Base-by-base conservation (phyloP, 1,140 invertebrate species). In the Drosophila subpulchrella region DNA sequence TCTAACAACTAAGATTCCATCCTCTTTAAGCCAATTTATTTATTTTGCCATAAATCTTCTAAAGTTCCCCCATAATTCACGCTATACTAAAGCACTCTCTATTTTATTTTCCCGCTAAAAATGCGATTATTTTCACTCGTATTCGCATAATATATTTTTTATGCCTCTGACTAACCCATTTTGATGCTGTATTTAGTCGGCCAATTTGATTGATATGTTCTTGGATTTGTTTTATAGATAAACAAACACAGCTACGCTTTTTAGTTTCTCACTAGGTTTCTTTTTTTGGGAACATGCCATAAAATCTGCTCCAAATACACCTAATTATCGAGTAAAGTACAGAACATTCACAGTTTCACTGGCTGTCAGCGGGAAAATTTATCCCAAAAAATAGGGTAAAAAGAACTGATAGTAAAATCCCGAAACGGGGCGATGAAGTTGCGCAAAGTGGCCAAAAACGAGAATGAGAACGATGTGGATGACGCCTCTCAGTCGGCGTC, bases 291-390 rank as follows among this genome's bases (percentile, higher is more conserved):
- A 57, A 41, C 63, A 46, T 24, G 65, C 68, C 51, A 71, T 71
- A 41, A 71, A 58, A 72, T 72, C 20, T 41, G 68, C 65, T 71
- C 68, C 66, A 57, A 56, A 71, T 72, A 71, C 68, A 41, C 65
- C 65, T 72, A 72, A 72, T 72, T 72, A 72, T 71, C 68, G 66
- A 17, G 42, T 30, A 68, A 71, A 58, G 67, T 58, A 34, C 42
- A 20, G 42, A 71, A 50, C 34, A 11, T 34, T 27, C 30, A 34
- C 11, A 34, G 32, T 32, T 47, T 56, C 7, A 48, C 30, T n/a
- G 53, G 41, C 82, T 86, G 79, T 86, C 82, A 82, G 75, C 75
- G 47, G 36, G 47, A 58, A 62, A 78, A 86, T 86, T 88, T 82
- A 85, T 81, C 27, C 57, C 3, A 42, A 36, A 74, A 24, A n/a